Evolutionary conservation across 2,797 vertebrate genomes (phyloP), one percentile per base, ranked within the genome.

Genomic region (Harpagifer antarcticus): DNA sequence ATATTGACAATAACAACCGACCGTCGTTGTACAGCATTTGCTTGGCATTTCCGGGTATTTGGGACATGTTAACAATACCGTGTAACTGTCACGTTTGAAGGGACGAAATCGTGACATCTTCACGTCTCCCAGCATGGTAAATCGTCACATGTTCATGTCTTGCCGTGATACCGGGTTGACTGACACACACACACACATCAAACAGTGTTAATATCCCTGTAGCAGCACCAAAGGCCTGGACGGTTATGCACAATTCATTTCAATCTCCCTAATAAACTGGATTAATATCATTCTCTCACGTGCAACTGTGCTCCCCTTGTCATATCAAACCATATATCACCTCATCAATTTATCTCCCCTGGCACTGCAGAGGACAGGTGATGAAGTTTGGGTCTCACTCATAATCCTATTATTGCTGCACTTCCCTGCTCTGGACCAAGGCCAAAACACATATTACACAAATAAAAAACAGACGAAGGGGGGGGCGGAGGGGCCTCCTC

Each of bases 391-490:
- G 73, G 79, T 52, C 84, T 89, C 81, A 82, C 90, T 92, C 87
- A 86, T 93, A 93, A 92, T 92, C 83, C 50, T 82, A 89, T 92
- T 92, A 90, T 85, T 77, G 84, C 86, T 80, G 75, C 79, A 85
- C 86, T 84, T 79, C 70, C 53, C 77, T 71, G 78, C 74, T 74
- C 79, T 92, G 94, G 92, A 94, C 72, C 90, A 88, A 91, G 84
- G 92, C 92, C 93, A 92, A 89, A 81, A 91, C 89, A 90, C 78
- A 89, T 91, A 92, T 92, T 91, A 88, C 88, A 91, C 91, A 88
- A 90, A 92, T 92, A 92, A 91, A 94, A 93, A 82, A 44, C 44
- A 57, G 72, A 76, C 79, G n/a, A n/a, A n/a, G n/a, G 78, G 71
- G 57, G 20, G 17, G 73, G 33, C 1, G 33, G 33, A 37, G 33